Evolutionary conservation across 2,797 vertebrate genomes (phyloP), one percentile per base, ranked within the genome.

Genomic region (Siniperca scherzeri): DNA sequence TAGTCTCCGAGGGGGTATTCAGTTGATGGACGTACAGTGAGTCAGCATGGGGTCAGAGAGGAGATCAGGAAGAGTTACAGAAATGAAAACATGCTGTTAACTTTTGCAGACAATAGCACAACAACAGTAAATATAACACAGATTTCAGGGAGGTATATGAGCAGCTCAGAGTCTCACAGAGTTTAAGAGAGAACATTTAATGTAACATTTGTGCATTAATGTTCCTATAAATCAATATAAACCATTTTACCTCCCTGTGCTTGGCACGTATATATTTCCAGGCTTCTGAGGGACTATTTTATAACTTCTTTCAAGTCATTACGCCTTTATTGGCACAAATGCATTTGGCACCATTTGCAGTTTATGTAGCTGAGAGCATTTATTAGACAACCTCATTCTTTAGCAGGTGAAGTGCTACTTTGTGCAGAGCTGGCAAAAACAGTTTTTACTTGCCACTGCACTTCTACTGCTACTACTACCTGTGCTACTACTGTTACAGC

Each of bases 331-430:
- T 76, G 73, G n/a, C 44, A 78, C 6, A 5, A 46, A 25, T 57
- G 19, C 62, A 71, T 81, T 61, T 70, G 83, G 85, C 80, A 80
- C 65, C 56, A 60, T 78, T 67, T 66, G 81, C 77, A 57, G 19
- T 70, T 85, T 69, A 64, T 68, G 71, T 17, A 46, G 86, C 64
- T 57, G 74, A 78, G 33, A 60, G 53, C 13, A 1, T 75, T 82
- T 73, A 76, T 76, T 66, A 56, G 56, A 83, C 33, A 6, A 21
- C 38, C 33, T 59, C 59, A 14, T 57, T 56, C 60, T 52, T 67
- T 8, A 56, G 59, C 64, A 71, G 70, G 60, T 53, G 38, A 76
- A 70, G 57, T n/a, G 27, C 50, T 48, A 7, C 53, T 70, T 44
- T 42, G 38, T 67, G 70, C 70, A 71, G 60, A 76, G 65, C 53